Conservation (phyloP, 2,113 vertebrate genomes). For the Xenopus laevis region DNA sequence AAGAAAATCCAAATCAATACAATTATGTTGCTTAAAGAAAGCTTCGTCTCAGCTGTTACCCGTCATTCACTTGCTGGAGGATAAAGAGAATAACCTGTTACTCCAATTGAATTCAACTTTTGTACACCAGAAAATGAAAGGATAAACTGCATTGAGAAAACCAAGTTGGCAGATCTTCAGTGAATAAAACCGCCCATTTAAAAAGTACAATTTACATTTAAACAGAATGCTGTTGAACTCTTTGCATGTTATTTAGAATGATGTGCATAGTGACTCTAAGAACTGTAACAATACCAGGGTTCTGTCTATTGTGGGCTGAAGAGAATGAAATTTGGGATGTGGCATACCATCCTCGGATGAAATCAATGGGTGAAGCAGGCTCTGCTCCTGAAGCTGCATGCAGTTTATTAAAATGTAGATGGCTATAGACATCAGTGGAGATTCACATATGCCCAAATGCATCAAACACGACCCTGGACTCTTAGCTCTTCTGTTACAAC, state of each 20-base stretch:
- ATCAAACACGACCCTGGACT: slow-evolving; percentile 8
- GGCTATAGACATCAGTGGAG: slow-evolving; percentile 1
- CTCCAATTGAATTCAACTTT: slow-evolving; percentile 73
- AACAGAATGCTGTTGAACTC: slow-evolving; percentile 77
- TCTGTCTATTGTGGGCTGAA: slow-evolving; percentile 60
- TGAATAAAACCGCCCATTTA: slow-evolving; percentile 82
- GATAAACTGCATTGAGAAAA: slow-evolving; percentile 76
- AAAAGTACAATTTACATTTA: slow-evolving; percentile 82
- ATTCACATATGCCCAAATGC: background rate
- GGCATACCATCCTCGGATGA: slow-evolving; percentile 22
- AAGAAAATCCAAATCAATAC: slow-evolving; percentile 98
- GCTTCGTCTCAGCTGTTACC: slow-evolving; percentile 72
- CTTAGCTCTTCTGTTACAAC: slow-evolving; percentile 6
- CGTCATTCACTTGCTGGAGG: slow-evolving; percentile 76
- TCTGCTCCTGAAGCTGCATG: slow-evolving; percentile 25
- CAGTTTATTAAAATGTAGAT: background rate
- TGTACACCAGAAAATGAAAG: slow-evolving; percentile 82
- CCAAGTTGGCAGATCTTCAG: slow-evolving; percentile 77
- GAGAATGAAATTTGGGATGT: slow-evolving; percentile 57
- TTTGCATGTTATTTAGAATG: slow-evolving; percentile 79
- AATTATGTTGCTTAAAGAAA: slow-evolving; percentile 92
- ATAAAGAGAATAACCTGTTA: slow-evolving; percentile 74
- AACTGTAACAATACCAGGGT: slow-evolving; percentile 63
- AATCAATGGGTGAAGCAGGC: background rate
- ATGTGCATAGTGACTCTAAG: slow-evolving; percentile 69